Evolutionary conservation across 92 coral and sea anemone species (phyloP).

Genomic region (Palythoa heliodiscus): DNA sequence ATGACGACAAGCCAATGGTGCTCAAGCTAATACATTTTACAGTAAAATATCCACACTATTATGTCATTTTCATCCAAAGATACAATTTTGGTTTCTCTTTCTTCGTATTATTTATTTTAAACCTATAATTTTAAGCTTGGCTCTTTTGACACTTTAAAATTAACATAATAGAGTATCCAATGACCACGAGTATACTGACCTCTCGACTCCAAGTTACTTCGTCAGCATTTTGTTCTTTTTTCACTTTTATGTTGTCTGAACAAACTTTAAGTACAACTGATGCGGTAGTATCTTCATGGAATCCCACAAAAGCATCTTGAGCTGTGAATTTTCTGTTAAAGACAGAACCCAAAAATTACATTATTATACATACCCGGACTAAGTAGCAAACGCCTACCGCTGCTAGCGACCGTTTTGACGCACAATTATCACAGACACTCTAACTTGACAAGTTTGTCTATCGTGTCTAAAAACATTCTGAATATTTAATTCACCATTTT

Average conservation of each 20-base stretch:
- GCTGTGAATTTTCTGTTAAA: slow-evolving; percentile 59
- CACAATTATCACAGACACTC: too few species aligned
- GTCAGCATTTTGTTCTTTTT: slow-evolving; percentile 2
- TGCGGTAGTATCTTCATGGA: slow-evolving; percentile 79
- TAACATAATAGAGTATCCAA: background rate
- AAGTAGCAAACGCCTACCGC: too few species aligned
- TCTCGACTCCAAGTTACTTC: slow-evolving; percentile 42
- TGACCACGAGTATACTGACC: slow-evolving; percentile 32
- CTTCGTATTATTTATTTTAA: too few species aligned
- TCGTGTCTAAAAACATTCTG: too few species aligned
- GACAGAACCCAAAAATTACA: background rate
- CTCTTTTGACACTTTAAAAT: background rate
- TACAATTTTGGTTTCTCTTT: too few species aligned
- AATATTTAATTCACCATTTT: too few species aligned
- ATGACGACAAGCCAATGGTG: too few species aligned
- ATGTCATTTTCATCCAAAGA: too few species aligned
- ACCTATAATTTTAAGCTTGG: background rate
- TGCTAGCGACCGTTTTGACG: too few species aligned
- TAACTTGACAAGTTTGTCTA: too few species aligned
- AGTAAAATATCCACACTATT: too few species aligned
- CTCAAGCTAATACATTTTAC: too few species aligned
- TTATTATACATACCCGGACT: background rate
- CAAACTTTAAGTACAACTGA: slow-evolving; percentile 77
- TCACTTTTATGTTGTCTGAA: slow-evolving; percentile 22
- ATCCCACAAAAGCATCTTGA: slow-evolving; percentile 90